Percentiles rank a stretch among this genome's conserved stretches.
Conservation (phyloP, 1,140 invertebrate species). For the Lysiphlebus fabarum region DNA sequence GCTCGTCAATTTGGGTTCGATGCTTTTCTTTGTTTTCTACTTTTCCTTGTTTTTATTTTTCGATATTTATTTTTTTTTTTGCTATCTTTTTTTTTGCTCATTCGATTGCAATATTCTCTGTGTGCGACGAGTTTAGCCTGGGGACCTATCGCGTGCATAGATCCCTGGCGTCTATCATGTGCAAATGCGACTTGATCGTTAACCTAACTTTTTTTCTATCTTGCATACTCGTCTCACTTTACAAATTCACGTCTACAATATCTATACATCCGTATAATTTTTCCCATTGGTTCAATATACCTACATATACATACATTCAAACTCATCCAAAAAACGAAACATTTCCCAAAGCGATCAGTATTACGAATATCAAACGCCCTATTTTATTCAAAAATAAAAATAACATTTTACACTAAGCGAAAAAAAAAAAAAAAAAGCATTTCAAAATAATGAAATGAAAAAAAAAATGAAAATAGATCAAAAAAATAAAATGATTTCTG, state of each 20-base stretch:
- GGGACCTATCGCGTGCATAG: slow-evolving; percentile 6
- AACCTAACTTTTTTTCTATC: slow-evolving; percentile 1
- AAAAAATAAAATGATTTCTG: not conserved
- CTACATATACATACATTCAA: no score
- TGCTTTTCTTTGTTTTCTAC: not conserved
- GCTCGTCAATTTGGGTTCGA: not conserved
- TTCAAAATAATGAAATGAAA: no score
- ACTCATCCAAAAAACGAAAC: not conserved
- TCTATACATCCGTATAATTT: no score
- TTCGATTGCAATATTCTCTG: not conserved
- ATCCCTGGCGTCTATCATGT: slow-evolving; percentile 12
- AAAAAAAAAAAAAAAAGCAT: no score
- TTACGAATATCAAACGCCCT: slow-evolving; percentile 3
- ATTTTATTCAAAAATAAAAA: not conserved
- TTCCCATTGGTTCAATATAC: no score
- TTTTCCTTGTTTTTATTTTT: not conserved
- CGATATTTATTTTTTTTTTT: no score
- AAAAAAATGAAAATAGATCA: not conserved
- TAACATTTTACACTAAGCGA: no score
- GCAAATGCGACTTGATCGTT: slow-evolving; percentile 21
- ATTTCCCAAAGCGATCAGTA: slow-evolving; percentile 3
- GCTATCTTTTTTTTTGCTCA: no score
- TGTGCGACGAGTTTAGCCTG: slow-evolving; percentile 9
- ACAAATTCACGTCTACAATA: no score
- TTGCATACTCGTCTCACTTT: not conserved